Base-by-base conservation (phyloP, 2,797 vertebrate species). In the Poeciliopsis paucimaculata region DNA sequence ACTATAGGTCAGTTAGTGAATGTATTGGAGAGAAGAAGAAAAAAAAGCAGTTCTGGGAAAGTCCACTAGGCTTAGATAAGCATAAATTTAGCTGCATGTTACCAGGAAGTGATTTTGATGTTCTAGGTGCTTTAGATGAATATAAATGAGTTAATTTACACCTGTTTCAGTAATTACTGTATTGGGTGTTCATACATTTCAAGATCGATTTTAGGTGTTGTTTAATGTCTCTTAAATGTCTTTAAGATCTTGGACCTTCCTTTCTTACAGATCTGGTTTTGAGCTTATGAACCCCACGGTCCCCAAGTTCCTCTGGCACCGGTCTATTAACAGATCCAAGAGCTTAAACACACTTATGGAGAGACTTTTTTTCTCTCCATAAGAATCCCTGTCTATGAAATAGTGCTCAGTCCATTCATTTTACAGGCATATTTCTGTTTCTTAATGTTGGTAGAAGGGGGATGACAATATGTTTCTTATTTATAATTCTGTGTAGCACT, bases 1-100 rank as follows among this genome's bases (percentile, higher is more conserved):
- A 51, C 0, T 39, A 60, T 73, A 72, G 72, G 77, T 82, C 72
- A 66, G 72, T 75, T 55, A 66, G 41, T 12, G 36, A 28, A 41
- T 26, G 74, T 55, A 74, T 18, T 74, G 41, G 71, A 8, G 60
- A 18, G 31, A 2, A 2, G 31, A 2, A 2, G 0, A 36, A 77
- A 68, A 55, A 82, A 55, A 82, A 68, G 28, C 72, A 57, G 31
- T 23, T 34, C 18, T 28, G 3, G 47, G 16, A 12, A 74, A 39
- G 18, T 60, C 12, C 11, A 15, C 41, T 28, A 20, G 49, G 49
- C 39, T 51, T 31, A 55, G 39, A 77, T 72, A 34, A 62, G 43
- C 2, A 46, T n/a, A n/a, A 5, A 68, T 68, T 16, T 28, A n/a
- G 20, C 57, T 68, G 75, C 23, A 15, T 28, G 36, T 47, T n/a